Evolutionary conservation across 2,113 vertebrate species (phyloP), one percentile per base, ranked within the genome.

Genomic region (Alectura lathami): DNA sequence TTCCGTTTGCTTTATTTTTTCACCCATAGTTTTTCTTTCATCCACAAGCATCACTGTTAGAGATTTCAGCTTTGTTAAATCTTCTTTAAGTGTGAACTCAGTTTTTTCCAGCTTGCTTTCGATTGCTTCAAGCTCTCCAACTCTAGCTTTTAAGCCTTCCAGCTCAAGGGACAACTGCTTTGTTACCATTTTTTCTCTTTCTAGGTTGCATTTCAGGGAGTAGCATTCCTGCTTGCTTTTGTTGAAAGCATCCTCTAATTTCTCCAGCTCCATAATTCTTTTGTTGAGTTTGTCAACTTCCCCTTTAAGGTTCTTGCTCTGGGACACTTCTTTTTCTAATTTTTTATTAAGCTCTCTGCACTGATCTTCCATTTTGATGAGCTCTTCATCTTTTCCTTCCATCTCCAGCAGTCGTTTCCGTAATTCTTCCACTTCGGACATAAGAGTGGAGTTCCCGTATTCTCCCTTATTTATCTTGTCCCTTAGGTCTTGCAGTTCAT

Each of bases 331-430:
- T 88, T 98, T 99, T 97, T 99, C 98, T 69, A 99, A 98, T 91
- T 99, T 99, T 84, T 98, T 99, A 43, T 99, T 98, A 74, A 99
- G 98, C 92, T 99, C 99, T 87, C 98, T 97, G 95, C 99, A 99
- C 93, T 99, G 99, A 74, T 99, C 98, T 96, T 99, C 99, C 98
- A 99, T 99, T 93, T 98, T 98, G 92, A 98, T 98, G 78, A 99
- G 96, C 93, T 99, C 99, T 88, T 99, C 99, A 20, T 99, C 99
- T 97, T 99, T 99, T 43, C 99, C 99, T 97, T 99, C 99, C 99
- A 99, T 99, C 87, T 99, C 99, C 67, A 99, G 97, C 16, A 99
- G 97, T 76, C 98, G 98, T 93, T 99, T 99, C 50, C 99, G 96
- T 81, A 99, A 96, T 91, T 99, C 98, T 86, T 99, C 99, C 9